A percentile compares a stretch with the other conserved stretches of the same genome.
These are phyloP conservation scores for Gadopsis bispinosus DNA, from an alignment of 2,797 vertebrate species.

Conservation along the genomic window DNA sequence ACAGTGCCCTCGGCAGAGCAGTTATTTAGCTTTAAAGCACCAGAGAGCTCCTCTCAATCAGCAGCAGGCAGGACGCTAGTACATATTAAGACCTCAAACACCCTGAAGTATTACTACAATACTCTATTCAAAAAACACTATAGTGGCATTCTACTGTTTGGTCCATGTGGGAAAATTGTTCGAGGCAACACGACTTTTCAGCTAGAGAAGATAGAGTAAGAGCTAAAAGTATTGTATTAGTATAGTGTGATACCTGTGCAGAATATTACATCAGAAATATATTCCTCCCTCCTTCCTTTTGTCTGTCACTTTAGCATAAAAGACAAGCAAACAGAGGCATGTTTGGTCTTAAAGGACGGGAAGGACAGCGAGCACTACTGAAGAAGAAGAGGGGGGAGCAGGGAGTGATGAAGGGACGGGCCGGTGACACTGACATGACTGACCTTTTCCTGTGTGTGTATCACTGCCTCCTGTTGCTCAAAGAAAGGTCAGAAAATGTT, in stretches of 20 bases:
- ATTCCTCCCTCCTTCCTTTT: neutral
- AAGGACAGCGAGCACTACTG: neutral
- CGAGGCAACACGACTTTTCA: constrained; percentile 29
- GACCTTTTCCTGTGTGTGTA: constrained; percentile 54
- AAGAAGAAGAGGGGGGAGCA: neutral
- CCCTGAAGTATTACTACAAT: constrained; percentile 37
- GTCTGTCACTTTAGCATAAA: constrained; percentile 3
- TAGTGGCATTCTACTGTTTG: neutral
- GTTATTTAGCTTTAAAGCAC: constrained; percentile 67
- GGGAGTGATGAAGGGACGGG: constrained; percentile 20
- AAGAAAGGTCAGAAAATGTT: constrained; percentile 49
- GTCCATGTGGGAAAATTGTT: constrained; percentile 17
- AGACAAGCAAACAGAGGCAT: constrained; percentile 19
- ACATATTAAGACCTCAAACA: constrained; percentile 48
- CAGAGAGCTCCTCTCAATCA: constrained; percentile 65
- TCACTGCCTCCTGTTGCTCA: constrained; percentile 30
- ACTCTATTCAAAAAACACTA: constrained; percentile 12
- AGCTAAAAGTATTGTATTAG: neutral
- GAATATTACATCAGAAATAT: constrained; percentile 15
- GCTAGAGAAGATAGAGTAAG: neutral
- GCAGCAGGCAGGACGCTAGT: constrained; percentile 27
- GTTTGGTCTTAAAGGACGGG: neutral
- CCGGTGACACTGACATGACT: constrained; percentile 54
- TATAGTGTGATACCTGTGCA: neutral
- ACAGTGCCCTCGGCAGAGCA: constrained; percentile 59